A percentile compares a stretch with the other conserved stretches of the same genome.
Conservation (phyloP, 1,140 invertebrate species). For the Platorchestia sp. region DNA sequence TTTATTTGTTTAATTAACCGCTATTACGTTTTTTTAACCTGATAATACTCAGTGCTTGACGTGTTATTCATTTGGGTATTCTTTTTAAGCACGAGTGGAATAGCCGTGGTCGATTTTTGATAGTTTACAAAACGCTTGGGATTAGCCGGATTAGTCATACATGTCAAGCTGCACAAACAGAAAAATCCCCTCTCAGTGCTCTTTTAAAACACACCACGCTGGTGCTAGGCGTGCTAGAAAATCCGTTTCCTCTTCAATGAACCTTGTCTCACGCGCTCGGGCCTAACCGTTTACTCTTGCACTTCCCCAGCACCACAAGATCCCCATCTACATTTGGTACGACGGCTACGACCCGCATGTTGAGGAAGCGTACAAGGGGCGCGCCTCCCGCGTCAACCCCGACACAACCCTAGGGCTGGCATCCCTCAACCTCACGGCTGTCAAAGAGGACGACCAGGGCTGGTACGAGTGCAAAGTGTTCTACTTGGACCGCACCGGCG, state of each 20-base stretch:
- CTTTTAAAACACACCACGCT: not conserved
- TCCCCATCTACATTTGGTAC: constrained; percentile 94
- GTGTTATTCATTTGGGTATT: no score
- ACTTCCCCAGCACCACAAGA: constrained; percentile 64
- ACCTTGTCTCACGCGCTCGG: not conserved
- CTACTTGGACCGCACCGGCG: constrained; percentile 93
- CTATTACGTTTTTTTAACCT: not conserved
- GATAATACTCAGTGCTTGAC: not conserved
- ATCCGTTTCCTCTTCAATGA: not conserved
- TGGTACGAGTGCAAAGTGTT: constrained; percentile 98
- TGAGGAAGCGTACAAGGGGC: constrained; percentile 90
- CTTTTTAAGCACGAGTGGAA: no score
- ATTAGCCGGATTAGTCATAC: not conserved
- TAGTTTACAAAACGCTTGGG: not conserved
- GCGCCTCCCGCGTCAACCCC: constrained; percentile 87
- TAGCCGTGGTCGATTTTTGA: no score
- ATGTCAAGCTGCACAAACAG: not conserved
- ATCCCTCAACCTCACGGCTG: constrained; percentile 93
- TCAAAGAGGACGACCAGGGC: constrained; percentile 92
- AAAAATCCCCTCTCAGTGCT: not conserved
- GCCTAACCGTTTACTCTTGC: not conserved
- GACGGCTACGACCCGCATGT: constrained; percentile 95
- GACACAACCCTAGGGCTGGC: constrained; percentile 80
- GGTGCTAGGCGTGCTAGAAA: no score
- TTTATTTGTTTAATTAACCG: not conserved